Evolutionary conservation across 2,113 vertebrate species (phyloP).

Genomic region (Calidris pygmaea): DNA sequence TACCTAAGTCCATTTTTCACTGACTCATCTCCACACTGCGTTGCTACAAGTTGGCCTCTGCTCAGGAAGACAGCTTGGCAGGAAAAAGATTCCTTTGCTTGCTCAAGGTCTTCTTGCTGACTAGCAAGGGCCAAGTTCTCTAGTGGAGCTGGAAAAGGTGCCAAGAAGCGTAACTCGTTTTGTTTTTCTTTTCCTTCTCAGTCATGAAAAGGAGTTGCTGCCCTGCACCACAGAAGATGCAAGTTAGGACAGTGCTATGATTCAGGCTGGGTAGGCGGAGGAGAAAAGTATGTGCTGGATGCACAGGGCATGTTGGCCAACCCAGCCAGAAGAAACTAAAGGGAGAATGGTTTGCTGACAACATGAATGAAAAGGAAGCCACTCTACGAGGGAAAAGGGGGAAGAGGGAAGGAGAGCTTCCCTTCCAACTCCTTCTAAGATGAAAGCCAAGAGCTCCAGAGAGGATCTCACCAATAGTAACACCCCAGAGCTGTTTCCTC

Average conservation of each 20-base stretch:
- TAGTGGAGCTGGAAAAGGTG: not conserved
- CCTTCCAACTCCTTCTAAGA: not conserved
- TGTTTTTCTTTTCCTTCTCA: not conserved
- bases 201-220: not conserved
- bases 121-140: slow-evolving; percentile 14
- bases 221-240: not conserved
- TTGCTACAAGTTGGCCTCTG: slow-evolving; percentile 16
- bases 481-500: not conserved
- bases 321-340: not conserved
- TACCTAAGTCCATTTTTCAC: not conserved
- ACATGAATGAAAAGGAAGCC: not conserved
- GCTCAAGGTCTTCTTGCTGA: not conserved
- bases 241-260: not conserved
- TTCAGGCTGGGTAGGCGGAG: not conserved
- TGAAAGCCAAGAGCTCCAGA: not conserved
- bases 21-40: not conserved
- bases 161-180: not conserved
- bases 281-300: not conserved
- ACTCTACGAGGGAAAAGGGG: not conserved
- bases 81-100: not conserved
- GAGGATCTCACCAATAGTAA: not conserved
- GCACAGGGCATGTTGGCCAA: not conserved
- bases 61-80: slow-evolving; percentile 20
- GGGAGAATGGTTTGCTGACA: not conserved
- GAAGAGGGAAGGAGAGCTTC: not conserved